Evolutionary conservation across 2,888 invertebrate genomes (phyloP).

Genomic region (Leucoptera coffeella): DNA sequence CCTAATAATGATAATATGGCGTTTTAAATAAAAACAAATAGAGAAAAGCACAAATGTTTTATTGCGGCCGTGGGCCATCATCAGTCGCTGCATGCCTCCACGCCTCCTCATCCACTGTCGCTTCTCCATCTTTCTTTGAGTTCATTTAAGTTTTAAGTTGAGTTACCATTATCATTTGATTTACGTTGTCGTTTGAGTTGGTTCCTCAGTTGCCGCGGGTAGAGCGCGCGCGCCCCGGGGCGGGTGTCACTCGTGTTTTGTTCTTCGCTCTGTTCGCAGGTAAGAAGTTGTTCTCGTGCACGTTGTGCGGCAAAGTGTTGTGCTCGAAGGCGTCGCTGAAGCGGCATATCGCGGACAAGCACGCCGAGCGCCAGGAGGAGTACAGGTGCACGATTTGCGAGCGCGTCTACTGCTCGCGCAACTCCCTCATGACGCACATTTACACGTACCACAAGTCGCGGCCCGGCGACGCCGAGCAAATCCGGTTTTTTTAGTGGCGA

Average conservation of each 20-base stretch:
- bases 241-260: too few species aligned
- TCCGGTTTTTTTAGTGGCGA: constrained; percentile 81
- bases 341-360: constrained; percentile 92
- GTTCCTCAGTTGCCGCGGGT: too few species aligned
- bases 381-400: constrained; percentile 92
- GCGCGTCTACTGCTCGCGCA: constrained; percentile 89
- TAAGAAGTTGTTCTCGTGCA: constrained; percentile 94
- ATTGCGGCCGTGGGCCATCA: constrained; percentile 12
- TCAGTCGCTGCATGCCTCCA: constrained; percentile 2
- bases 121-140: too few species aligned
- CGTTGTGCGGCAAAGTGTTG: constrained; percentile 89
- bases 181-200: too few species aligned
- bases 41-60: constrained; percentile 41
- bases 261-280: constrained; percentile 62
- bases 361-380: constrained; percentile 89
- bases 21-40: constrained; percentile 54
- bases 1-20: constrained; percentile 55
- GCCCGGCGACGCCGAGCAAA: constrained; percentile 80
- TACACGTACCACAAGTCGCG: constrained; percentile 95
- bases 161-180: too few species aligned
- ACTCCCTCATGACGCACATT: constrained; percentile 93
- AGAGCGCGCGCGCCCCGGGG: too few species aligned
- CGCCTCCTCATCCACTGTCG: background rate
- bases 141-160: too few species aligned
- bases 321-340: constrained; percentile 92